Evolutionary conservation across 1,140 invertebrate genomes (phyloP), one percentile per base, ranked within the genome.

Genomic region (Mizuhopecten yessoensis): DNA sequence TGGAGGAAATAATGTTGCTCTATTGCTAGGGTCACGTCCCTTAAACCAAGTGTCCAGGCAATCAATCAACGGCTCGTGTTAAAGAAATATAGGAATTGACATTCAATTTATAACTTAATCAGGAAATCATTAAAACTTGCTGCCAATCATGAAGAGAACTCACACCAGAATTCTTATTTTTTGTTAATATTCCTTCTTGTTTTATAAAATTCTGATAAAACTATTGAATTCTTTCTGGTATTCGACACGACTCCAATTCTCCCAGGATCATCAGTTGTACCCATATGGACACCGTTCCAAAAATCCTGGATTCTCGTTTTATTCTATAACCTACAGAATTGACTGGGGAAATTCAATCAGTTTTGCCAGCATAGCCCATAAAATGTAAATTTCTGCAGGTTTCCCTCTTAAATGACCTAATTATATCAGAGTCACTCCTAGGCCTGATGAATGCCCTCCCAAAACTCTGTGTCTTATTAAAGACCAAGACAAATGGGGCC

Each of bases 351-450:
- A 75, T 75, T 75, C 17, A 75, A 75, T 75, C 11, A 29, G 17
- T n/a, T 7, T 75, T 75, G 0, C 57, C 11, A 75, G 9, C 57
- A 75, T 7, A 75, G 57, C 23, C 57, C n/a, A 75, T 75, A 29
- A 49, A 75, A 75, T 75, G 57, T n/a, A 75, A 75, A 75, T 75
- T 75, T 75, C 17, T 7, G 11, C 23, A 29, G 57, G 5, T 75
- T 75, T 75, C 29, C 23, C n/a, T 29, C 20, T 75, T n/a, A 29
- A 75, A 75, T 29, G 57, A n/a, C n/a, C 23, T 75, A 75, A 75
- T 75, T 29, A 57, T 29, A 75, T 57, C 57, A 29, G 57, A 75
- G 57, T 75, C 57, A 75, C 57, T n/a, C n/a, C n/a, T n/a, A n/a
- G n/a, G n/a, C n/a, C n/a, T 29, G 57, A 75, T 29, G 17, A 75